Evolutionary conservation across 2,888 invertebrate species (phyloP).

Genomic region (Xylota segnis): DNA sequence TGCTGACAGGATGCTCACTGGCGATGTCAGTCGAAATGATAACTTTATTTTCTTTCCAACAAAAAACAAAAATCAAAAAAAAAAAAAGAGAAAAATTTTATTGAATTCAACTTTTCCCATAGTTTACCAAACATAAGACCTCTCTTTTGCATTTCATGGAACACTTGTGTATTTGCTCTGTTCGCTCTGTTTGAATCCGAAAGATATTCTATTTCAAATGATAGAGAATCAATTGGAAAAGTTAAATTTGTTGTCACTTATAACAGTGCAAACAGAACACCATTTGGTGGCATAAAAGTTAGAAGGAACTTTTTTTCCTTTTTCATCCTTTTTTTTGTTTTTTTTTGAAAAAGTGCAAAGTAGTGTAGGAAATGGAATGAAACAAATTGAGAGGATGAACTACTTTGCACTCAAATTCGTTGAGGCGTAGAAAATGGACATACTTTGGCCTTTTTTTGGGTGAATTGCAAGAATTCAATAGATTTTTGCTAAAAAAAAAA

Average conservation of each 20-base stretch:
- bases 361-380: constrained; percentile 42
- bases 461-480: too few species aligned
- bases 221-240: constrained; percentile 70
- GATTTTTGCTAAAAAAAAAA: background rate
- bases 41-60: constrained; percentile 16
- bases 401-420: background rate
- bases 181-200: constrained; percentile 43
- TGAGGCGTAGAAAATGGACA: constrained; percentile 7
- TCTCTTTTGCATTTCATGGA: constrained; percentile 55
- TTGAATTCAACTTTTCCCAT: constrained; percentile 49
- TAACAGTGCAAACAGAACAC: constrained; percentile 26
- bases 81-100: constrained; percentile 4
- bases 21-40: constrained; percentile 36
- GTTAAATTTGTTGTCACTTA: constrained; percentile 70
- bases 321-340: too few species aligned
- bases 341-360: constrained; percentile 16
- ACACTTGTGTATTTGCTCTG: background rate
- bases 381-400: constrained; percentile 33
- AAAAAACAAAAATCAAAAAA: too few species aligned
- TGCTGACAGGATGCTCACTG: constrained; percentile 23
- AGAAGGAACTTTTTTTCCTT: constrained; percentile 10
- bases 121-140: constrained; percentile 45
- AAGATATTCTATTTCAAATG: constrained; percentile 39
- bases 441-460: too few species aligned
- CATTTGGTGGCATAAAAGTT: constrained; percentile 34